Evolutionary conservation across 2,888 invertebrate genomes (phyloP).

Genomic region (Drosophila stalkeri): DNA sequence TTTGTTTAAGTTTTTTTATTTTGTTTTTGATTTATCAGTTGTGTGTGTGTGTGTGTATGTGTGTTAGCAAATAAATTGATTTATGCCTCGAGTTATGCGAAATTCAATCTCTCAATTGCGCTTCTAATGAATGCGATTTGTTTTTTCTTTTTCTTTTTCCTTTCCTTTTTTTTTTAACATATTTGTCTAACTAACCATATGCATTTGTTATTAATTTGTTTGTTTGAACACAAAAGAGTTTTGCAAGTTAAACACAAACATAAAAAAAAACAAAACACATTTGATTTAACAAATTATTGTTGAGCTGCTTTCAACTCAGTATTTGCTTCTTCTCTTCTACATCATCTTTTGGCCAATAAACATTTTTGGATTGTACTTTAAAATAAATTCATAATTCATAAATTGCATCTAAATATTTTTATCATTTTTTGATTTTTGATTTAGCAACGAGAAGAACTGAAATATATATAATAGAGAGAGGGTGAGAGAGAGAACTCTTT

Average conservation of each 20-base stretch:
- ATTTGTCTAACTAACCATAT: conserved; percentile 78
- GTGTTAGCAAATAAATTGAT: conserved; percentile 69
- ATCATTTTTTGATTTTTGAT: conserved; percentile 64
- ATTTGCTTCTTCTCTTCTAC: conserved; percentile 12
- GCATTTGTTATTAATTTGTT: conserved; percentile 50
- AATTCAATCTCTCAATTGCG: conserved; percentile 49
- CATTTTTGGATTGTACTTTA: conserved; percentile 57
- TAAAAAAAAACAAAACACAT: conserved; percentile 42
- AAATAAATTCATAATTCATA: conserved; percentile 76
- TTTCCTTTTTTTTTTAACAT: conserved; percentile 62
- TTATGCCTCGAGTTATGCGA: conserved; percentile 69
- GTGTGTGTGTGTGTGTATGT: conserved; percentile 24
- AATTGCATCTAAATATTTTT: conserved; percentile 46
- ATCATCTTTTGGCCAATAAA: conserved; percentile 69
- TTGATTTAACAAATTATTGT: conserved; percentile 13
- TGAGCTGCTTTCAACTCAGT: background rate
- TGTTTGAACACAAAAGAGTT: conserved; percentile 73
- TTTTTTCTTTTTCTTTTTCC: background rate
- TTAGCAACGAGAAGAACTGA: conserved; percentile 45
- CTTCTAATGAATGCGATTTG: conserved; percentile 59
- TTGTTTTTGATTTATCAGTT: conserved; percentile 69
- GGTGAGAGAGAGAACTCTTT: background rate
- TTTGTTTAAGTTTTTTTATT: conserved; percentile 69
- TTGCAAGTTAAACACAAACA: conserved; percentile 45
- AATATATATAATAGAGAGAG: conserved; percentile 16